phyloP scores from a whole-genome alignment of 2,113 vertebrate species.

The Dipodomys ordii region DNA sequence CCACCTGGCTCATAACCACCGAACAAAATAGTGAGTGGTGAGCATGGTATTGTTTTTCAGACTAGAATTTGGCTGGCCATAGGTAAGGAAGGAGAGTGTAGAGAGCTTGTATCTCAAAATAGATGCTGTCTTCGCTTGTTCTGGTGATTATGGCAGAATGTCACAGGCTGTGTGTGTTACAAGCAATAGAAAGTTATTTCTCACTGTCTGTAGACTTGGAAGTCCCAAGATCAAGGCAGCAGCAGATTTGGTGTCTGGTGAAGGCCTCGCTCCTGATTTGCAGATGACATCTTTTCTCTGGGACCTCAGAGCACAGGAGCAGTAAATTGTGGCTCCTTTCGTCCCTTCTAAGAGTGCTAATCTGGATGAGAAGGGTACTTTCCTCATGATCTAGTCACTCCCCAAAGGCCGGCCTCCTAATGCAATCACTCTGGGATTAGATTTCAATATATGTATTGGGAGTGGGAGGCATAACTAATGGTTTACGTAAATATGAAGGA shows the following conservation, averaged over 20 bases:
- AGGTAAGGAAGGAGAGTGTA: neutral
- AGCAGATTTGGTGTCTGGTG: no score
- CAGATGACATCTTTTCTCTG: neutral
- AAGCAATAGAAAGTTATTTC: neutral
- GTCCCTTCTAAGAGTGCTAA: no score
- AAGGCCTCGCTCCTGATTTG: no score
- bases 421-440: no score
- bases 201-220: neutral
- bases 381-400: neutral
- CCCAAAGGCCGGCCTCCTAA: neutral
- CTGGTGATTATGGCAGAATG: no score
- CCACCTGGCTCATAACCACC: accelerated
- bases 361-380: neutral
- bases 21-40: accelerated
- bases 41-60: accelerated
- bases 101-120: neutral
- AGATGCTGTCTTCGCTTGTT: accelerated
- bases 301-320: no score
- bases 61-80: neutral
- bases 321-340: neutral
- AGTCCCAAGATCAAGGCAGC: neutral
- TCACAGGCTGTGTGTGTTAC: neutral
- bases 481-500: neutral
- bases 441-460: neutral
- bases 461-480: accelerated